Evolutionary conservation across 2,888 invertebrate species (phyloP).

Genomic region (Drosophila merina): DNA sequence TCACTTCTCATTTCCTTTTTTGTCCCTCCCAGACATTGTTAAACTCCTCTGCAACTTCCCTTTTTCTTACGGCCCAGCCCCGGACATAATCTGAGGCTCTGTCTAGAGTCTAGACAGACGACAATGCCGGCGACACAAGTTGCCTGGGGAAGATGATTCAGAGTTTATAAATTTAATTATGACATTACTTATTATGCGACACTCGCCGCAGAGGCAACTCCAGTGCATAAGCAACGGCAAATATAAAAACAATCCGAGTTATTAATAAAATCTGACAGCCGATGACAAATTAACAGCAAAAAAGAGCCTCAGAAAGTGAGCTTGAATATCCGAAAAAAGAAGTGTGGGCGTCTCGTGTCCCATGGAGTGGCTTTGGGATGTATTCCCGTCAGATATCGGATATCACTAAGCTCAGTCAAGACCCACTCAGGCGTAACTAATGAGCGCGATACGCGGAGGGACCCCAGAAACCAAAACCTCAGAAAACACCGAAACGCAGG

Average conservation of each 20-base stretch:
- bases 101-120: constrained; percentile 71
- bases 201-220: constrained; percentile 42
- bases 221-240: constrained; percentile 22
- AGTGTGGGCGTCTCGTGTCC: constrained; percentile 73
- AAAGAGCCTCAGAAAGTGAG: constrained; percentile 26
- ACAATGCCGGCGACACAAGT: constrained; percentile 49
- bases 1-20: constrained; percentile 5
- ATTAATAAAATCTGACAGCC: constrained; percentile 71
- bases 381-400: constrained; percentile 53
- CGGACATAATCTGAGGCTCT: constrained; percentile 41
- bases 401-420: constrained; percentile 64
- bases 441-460: constrained; percentile 51
- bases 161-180: constrained; percentile 74
- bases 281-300: constrained; percentile 73
- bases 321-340: constrained; percentile 14
- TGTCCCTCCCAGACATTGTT: not conserved
- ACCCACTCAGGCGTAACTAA: constrained; percentile 62
- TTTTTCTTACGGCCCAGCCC: constrained; percentile 15
- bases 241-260: constrained; percentile 44
- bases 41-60: constrained; percentile 26
- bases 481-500: constrained; percentile 4
- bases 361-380: constrained; percentile 23
- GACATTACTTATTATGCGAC: constrained; percentile 74
- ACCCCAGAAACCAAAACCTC: constrained; percentile 42
- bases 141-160: constrained; percentile 60